A percentile compares a stretch with the other conserved stretches of the same genome.
Conservation (phyloP, 2,113 vertebrate genomes). For the Onychostruthus taczanowskii region DNA sequence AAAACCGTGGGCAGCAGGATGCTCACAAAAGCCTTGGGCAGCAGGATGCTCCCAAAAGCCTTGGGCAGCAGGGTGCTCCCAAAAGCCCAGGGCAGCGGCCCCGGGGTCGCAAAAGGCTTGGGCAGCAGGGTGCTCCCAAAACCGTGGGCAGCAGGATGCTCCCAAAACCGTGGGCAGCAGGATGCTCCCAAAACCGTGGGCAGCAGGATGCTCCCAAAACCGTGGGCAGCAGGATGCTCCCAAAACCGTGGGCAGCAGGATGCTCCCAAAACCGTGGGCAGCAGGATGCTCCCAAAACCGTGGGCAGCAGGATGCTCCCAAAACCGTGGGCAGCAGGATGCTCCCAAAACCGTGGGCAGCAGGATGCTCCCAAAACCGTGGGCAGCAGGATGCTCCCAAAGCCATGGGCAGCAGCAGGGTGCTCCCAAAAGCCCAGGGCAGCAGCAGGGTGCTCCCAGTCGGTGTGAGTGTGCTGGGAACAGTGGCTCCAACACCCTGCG, state of each 20-base stretch:
- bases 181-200: rapidly evolving
- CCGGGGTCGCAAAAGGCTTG: no score
- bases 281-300: not conserved
- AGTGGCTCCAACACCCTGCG: not conserved
- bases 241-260: no score
- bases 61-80: rapidly evolving
- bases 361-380: not conserved
- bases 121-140: not conserved
- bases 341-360: rapidly evolving
- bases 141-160: not conserved
- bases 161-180: not conserved
- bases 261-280: not conserved
- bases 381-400: no score
- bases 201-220: not conserved
- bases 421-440: no score
- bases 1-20: rapidly evolving
- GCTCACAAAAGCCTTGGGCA: rapidly evolving
- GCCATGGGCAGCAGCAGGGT: no score
- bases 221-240: no score
- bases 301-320: rapidly evolving
- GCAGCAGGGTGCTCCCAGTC: rapidly evolving
- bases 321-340: rapidly evolving
- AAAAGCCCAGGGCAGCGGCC: no score
- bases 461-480: rapidly evolving
- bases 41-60: not conserved